Evolutionary conservation across 2,113 vertebrate genomes (phyloP).

Genomic region (Periophthalmodon schlosseri): DNA sequence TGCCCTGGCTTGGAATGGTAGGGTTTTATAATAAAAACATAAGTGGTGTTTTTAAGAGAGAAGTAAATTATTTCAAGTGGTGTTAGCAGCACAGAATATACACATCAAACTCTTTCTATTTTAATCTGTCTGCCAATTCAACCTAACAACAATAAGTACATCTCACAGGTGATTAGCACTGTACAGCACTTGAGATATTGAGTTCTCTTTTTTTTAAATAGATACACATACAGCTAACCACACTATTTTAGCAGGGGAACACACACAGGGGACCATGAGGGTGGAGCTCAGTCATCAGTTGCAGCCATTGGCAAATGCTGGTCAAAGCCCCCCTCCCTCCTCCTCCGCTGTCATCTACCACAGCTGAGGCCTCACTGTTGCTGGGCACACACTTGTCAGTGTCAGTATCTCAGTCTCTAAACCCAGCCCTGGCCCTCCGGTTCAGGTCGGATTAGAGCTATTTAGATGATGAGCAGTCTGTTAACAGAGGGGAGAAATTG

Average conservation of each 20-base stretch:
- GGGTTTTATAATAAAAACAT: slow-evolving; percentile 40
- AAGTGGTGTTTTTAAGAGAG: slow-evolving; percentile 12
- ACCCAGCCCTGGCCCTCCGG: too few species aligned
- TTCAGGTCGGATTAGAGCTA: not conserved
- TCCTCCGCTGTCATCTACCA: too few species aligned
- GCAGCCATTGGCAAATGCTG: too few species aligned
- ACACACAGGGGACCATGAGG: too few species aligned
- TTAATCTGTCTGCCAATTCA: not conserved
- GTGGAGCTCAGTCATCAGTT: too few species aligned
- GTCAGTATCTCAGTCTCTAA: too few species aligned
- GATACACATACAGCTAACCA: too few species aligned
- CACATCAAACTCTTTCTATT: not conserved
- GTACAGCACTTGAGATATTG: not conserved
- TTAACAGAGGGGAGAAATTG: not conserved
- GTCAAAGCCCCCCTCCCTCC: too few species aligned
- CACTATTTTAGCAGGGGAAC: not conserved
- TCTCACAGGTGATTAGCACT: not conserved
- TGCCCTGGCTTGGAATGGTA: slow-evolving; percentile 19
- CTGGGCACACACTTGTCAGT: too few species aligned
- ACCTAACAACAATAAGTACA: not conserved
- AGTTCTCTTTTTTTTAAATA: too few species aligned
- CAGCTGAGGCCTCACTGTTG: too few species aligned
- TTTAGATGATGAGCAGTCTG: not conserved
- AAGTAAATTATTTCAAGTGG: not conserved
- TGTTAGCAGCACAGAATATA: not conserved